Evolutionary conservation across 2,888 invertebrate species (phyloP).

Genomic region (Dromius quadrimaculatus): DNA sequence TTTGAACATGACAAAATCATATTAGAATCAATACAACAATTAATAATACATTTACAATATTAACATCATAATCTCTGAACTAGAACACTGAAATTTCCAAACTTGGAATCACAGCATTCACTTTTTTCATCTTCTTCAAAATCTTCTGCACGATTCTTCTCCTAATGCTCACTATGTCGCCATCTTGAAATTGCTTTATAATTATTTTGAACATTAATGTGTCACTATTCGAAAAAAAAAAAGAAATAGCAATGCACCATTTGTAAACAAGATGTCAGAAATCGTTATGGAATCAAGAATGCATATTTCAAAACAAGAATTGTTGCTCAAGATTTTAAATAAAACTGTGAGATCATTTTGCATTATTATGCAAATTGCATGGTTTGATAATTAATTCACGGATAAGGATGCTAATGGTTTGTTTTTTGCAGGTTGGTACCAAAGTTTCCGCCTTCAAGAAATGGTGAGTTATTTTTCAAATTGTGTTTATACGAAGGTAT

Average conservation of each 20-base stretch:
- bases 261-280: constrained; percentile 35
- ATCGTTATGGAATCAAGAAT: constrained; percentile 40
- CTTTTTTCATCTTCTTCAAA: constrained; percentile 24
- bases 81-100: not conserved
- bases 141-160: constrained; percentile 24
- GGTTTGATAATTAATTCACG: too few relatives aligned
- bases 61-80: constrained; percentile 1
- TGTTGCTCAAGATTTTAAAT: constrained; percentile 32
- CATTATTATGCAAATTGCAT: constrained; percentile 19
- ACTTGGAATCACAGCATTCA: constrained; percentile 1
- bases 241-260: constrained; percentile 8
- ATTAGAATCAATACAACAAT: constrained; percentile 8
- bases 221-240: constrained; percentile 35
- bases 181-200: constrained; percentile 33
- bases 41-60: constrained; percentile 9
- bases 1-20: too few relatives aligned
- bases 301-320: constrained; percentile 27
- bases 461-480: constrained; percentile 19
- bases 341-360: constrained; percentile 18
- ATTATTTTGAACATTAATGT: constrained; percentile 36
- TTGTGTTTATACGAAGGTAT: too few relatives aligned
- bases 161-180: constrained; percentile 3
- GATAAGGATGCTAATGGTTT: constrained; percentile 3
- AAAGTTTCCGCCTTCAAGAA: not conserved
- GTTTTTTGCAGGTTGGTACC: constrained; percentile 7